Evolutionary conservation across 1,140 invertebrate species (phyloP).

Genomic region (Drosophila miranda): DNA sequence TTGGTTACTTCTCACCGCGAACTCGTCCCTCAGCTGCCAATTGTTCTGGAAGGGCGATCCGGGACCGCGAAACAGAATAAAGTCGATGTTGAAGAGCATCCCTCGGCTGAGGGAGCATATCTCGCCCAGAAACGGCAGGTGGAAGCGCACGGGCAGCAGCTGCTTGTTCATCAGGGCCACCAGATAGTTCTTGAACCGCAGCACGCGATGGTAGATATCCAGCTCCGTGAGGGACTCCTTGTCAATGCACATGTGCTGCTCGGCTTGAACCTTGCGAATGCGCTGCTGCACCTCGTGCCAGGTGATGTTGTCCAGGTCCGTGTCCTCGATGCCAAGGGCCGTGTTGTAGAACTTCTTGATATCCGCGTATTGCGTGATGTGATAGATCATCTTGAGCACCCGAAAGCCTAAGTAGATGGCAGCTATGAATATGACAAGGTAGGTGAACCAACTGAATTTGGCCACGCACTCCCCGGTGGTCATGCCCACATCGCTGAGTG

Average conservation of each 20-base stretch:
- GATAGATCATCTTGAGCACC: conserved; percentile 90
- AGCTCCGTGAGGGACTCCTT: conserved; percentile 96
- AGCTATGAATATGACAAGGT: conserved; percentile 87
- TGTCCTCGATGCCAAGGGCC: conserved; percentile 91
- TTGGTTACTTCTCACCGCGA: conserved; percentile 91
- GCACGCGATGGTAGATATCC: conserved; percentile 99
- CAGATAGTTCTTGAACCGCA: conserved; percentile 98
- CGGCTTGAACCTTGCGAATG: conserved; percentile 94
- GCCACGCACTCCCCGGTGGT: conserved; percentile 84
- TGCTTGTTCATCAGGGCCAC: conserved; percentile 98
- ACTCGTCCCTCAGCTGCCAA: conserved; percentile 97
- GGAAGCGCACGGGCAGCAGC: conserved; percentile 91
- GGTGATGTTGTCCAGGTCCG: conserved; percentile 94
- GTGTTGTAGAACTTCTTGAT: conserved; percentile 96
- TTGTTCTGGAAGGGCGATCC: conserved; percentile 98
- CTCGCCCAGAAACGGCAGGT: conserved; percentile 92
- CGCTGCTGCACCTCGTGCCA: conserved; percentile 96
- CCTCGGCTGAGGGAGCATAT: conserved; percentile 93
- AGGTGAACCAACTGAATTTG: conserved; percentile 84
- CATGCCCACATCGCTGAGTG: conserved; percentile 86
- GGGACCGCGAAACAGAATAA: conserved; percentile 95
- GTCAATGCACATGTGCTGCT: conserved; percentile 99
- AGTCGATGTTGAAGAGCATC: conserved; percentile 94
- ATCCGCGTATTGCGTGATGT: conserved; percentile 94
- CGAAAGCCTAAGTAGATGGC: conserved; percentile 91